Conservation (phyloP, 1,140 invertebrate genomes). For the Philopotamus ludificatus region DNA sequence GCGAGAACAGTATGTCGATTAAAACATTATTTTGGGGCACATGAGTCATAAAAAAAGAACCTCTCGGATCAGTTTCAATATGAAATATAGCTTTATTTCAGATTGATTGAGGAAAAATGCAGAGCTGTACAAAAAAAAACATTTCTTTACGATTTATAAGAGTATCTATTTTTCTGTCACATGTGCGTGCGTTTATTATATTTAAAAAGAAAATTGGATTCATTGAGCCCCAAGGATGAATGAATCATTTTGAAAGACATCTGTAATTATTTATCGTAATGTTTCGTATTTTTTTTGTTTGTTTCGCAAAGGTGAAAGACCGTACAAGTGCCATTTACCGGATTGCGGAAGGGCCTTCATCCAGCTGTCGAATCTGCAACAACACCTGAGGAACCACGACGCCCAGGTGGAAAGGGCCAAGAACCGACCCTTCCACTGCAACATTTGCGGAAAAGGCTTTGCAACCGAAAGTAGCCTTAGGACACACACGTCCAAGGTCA, state of each 20-base stretch:
- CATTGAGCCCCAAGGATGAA: too few relatives aligned
- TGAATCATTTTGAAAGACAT: background rate
- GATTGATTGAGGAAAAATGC: too few relatives aligned
- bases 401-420: constrained; percentile 93
- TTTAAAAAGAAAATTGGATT: too few relatives aligned
- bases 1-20: constrained; percentile 4
- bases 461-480: constrained; percentile 92
- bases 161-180: constrained; percentile 30
- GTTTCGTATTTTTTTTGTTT: constrained; percentile 32
- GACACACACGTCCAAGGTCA: constrained; percentile 95
- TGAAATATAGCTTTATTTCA: too few relatives aligned
- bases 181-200: constrained; percentile 30
- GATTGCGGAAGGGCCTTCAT: constrained; percentile 96
- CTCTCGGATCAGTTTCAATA: too few relatives aligned
- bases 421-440: constrained; percentile 92
- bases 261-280: background rate
- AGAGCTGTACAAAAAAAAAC: too few relatives aligned
- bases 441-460: constrained; percentile 95
- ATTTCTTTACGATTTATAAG: background rate
- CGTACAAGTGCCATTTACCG: constrained; percentile 94
- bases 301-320: constrained; percentile 83
- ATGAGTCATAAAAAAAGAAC: constrained; percentile 39
- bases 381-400: constrained; percentile 95
- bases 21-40: constrained; percentile 31
- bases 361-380: constrained; percentile 95